Evolutionary conservation across 2,888 invertebrate genomes (phyloP), one percentile per base, ranked within the genome.

Genomic region (Athetis lepigone): DNA sequence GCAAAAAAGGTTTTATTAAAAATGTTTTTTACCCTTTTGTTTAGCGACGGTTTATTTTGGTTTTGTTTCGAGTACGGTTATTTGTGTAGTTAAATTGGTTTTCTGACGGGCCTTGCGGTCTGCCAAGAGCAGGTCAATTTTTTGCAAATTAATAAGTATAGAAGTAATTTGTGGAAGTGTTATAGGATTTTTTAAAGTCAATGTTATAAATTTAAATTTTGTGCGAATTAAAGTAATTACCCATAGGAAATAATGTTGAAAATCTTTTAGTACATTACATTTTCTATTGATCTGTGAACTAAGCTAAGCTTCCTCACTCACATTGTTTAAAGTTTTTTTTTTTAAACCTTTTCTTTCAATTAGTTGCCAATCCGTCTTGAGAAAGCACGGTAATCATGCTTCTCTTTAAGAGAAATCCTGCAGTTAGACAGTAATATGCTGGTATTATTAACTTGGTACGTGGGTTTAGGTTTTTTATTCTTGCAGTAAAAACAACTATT

Each of bases 1-100:
- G 66, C n/a, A 66, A 76, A 70, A 69, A 64, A 60, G 29, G 27
- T 4, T 1, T 50, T 46, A 45, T 54, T 60, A 23, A 51, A n/a
- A 40, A 37, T 19, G 16, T 40, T 51, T 64, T 65, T 73, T 72
- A 47, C 39, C 76, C 45, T 67, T 69, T 59, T 13, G n/a, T 59
- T 46, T 52, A 63, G n/a, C 39, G 19, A 13, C 9, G n/a, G 27
- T 63, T 45, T 4, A 4, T 16, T 1, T 19, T 25, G 42, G 8
- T 52, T 63, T 57, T 56, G 18, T 57, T 51, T 51, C 33, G 4
- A 33, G 37, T 43, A 7, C 8, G 29, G 19, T 2, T 57, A 37
- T 67, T 45, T 69, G 7, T 59, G 0, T 50, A 21, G 21, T 16
- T 45, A 16, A 33, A 60, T 63, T 50, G 19, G 40, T 64, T 64